These are phyloP conservation scores for Drosophila cyrtoloma DNA, from an alignment of 2,888 invertebrate genomes.

Conservation along the genomic window DNA sequence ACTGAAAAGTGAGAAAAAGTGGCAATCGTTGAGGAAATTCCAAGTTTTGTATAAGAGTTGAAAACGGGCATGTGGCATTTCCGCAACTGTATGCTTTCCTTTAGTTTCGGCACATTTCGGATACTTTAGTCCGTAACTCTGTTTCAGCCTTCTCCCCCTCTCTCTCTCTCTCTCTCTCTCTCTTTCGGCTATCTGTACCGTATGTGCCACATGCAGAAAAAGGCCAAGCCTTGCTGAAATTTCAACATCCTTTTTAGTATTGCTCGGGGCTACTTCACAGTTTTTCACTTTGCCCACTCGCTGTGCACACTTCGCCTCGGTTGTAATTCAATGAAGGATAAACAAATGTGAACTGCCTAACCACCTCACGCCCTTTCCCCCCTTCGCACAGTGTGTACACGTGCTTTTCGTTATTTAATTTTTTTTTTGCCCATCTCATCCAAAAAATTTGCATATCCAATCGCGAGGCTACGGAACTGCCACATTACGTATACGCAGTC, in stretches of 20 bases:
- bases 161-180: neutral
- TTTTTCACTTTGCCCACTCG: constrained; percentile 22
- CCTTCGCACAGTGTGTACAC: constrained; percentile 26
- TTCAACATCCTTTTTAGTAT: constrained; percentile 23
- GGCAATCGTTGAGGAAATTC: neutral
- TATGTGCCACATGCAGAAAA: constrained; percentile 9
- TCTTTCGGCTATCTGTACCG: neutral
- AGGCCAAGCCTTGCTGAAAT: constrained; percentile 7
- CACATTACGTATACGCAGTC: constrained; percentile 58
- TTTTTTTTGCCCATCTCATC: constrained; percentile 4
- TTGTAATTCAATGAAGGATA: constrained; percentile 54
- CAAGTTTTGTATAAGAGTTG: constrained; percentile 14
- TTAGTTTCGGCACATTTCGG: neutral
- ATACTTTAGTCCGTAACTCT: constrained; percentile 1
- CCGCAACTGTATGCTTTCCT: neutral
- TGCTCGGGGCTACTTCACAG: constrained; percentile 45
- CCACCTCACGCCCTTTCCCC: neutral
- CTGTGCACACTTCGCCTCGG: neutral
- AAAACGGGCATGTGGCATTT: neutral
- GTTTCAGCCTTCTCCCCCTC: neutral
- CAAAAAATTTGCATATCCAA: constrained; percentile 58
- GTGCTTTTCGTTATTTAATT: constrained; percentile 13
- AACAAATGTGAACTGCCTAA: constrained; percentile 13
- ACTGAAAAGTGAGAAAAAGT: constrained; percentile 3
- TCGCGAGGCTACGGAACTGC: constrained; percentile 28